A percentile compares a stretch with the other conserved stretches of the same genome.
Evolutionary conservation across 2,113 vertebrate genomes (phyloP).

Genomic region (Castor canadensis): DNA sequence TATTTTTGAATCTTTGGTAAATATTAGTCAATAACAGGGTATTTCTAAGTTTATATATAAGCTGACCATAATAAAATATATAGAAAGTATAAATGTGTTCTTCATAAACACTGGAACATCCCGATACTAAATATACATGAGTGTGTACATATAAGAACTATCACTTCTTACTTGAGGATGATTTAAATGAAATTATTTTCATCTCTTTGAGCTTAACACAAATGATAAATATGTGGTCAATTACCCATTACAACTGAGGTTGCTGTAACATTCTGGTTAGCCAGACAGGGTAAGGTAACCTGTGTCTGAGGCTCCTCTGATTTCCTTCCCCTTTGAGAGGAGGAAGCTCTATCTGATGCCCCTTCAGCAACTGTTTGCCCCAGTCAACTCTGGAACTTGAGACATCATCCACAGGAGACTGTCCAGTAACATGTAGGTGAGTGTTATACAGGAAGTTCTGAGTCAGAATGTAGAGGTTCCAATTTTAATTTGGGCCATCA

Average conservation of each 20-base stretch:
- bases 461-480: not conserved
- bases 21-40: not conserved
- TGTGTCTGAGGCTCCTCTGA: not conserved
- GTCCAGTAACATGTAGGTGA: too few species aligned
- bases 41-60: not conserved
- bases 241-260: not conserved
- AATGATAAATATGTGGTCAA: not conserved
- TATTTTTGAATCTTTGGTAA: slow-evolving; percentile 23
- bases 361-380: not conserved
- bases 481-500: not conserved
- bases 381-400: not conserved
- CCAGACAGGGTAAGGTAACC: not conserved
- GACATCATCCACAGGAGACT: not conserved
- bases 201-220: not conserved
- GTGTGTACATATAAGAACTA: not conserved
- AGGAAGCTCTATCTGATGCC: not conserved
- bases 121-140: not conserved
- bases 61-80: not conserved
- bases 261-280: not conserved
- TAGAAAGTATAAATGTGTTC: not conserved
- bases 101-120: not conserved
- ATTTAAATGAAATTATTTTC: not conserved
- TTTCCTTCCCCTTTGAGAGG: not conserved
- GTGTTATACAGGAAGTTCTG: accelerated
- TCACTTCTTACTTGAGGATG: not conserved